Evolutionary conservation across 1,140 invertebrate genomes (phyloP), one percentile per base, ranked within the genome.

Genomic region (Aphis craccivora): DNA sequence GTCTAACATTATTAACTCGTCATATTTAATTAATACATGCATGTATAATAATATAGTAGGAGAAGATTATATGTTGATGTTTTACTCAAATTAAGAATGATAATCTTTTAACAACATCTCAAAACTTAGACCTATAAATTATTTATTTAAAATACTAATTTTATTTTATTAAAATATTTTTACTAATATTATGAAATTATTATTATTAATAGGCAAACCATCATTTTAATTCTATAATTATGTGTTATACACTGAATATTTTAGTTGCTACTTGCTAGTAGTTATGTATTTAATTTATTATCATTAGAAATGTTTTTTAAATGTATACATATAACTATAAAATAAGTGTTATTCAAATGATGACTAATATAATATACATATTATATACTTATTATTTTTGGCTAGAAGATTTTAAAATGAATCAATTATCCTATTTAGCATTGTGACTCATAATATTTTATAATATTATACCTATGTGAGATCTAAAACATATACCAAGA

Each of bases 21-120:
- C 60, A 76, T n/a, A 76, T 76, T 76, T 76, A 76, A 76, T 76
- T 86, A 40, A 43, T 86, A 86, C 23, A 86, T 89, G 86, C 86
- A 87, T 87, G 86, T 48, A 35, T 6, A 60, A 14, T 51, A 45
- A 48, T 87, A n/a, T 87, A 48, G 43, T 86, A 86, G 43, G 30
- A 22, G 11, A 87, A 35, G 18, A 87, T 87, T n/a, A 35, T 86
- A 30, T 51, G 20, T 37, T 89, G 40, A 35, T 37, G 22, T 53
- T 87, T 48, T 87, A 87, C n/a, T 87, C 14, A 87, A n/a, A 87
- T 48, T 30, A 30, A 43, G 84, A 43, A 86, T 86, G 14, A 86
- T 86, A 86, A 86, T 30, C 25, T 45, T 37, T 45, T 86, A 86
- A 86, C 83, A 86, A n/a, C 30, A 45, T 45, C 43, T 86, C 37